Evolutionary conservation across 2,888 invertebrate genomes (phyloP), one percentile per base, ranked within the genome.

Genomic region (Eupsilia transversa): DNA sequence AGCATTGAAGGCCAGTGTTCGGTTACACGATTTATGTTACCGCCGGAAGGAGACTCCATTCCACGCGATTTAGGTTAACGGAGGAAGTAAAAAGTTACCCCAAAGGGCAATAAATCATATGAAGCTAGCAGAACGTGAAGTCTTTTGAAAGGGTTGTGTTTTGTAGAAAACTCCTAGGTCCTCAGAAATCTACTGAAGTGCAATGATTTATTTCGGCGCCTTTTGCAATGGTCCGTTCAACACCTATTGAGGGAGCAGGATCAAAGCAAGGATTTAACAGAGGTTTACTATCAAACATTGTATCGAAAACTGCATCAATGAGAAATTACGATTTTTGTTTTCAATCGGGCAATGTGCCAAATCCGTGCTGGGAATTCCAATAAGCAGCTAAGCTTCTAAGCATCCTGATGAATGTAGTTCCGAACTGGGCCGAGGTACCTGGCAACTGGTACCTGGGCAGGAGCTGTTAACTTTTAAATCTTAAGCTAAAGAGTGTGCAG

Each of bases 11-110:
- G 72, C 41, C 57, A 41, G 57, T 61, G 68, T 72, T 74, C 6
- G 46, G 57, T 80, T 69, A n/a, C 72, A 63, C 54, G 69, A 69
- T 72, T 72, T 69, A 74, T 82, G 43, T 65, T 78, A 69, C 67
- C 67, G 46, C 33, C 67, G 59, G 67, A 78, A 78, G 59, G n/a
- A 60, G 7, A 82, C 20, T 59, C 61, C 59, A 57, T 70, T 60
- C 52, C 46, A 56, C 41, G 54, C 49, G 38, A 71, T 80, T 54
- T 68, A 52, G 54, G 49, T 61, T 69, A 66, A 61, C 30, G 17
- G 49, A 23, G 43, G 57, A 80, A 46, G 65, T 57, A 72, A 81
- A 68, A 77, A 61, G 9, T 12, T 60, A 49, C 64, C 59, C 43
- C 57, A 46, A 33, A 46, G 33, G 46, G 64, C 46, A 54, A 79